A percentile compares a stretch with the other conserved stretches of the same genome.
Evolutionary conservation across 2,888 invertebrate species (phyloP).

Genomic region (Tipula vernalis): DNA sequence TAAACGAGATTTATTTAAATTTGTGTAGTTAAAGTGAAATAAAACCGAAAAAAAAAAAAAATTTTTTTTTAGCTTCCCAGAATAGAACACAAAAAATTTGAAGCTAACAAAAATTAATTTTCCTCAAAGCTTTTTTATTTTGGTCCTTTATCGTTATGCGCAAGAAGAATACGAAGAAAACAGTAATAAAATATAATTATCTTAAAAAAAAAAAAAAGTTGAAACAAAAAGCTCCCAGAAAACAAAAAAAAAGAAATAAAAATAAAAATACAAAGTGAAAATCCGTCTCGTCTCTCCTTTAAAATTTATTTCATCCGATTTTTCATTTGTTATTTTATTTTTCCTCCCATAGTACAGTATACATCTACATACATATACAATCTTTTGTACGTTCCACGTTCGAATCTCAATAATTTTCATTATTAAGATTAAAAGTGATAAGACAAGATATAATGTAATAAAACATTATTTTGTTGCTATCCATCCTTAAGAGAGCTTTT

Average conservation of each 20-base stretch:
- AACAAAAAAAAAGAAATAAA: not conserved
- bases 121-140: not conserved
- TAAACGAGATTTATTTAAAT: not conserved
- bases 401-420: not conserved
- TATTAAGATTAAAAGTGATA: not conserved
- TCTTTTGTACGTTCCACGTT: not conserved
- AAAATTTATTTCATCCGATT: not conserved
- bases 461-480: not conserved
- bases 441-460: not conserved
- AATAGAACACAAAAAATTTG: not conserved
- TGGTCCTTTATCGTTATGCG: not conserved
- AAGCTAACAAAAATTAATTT: not conserved
- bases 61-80: not conserved
- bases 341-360: not conserved
- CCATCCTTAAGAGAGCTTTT: not conserved
- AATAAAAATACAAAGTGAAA: not conserved
- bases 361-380: no score
- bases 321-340: not conserved
- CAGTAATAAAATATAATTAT: not conserved
- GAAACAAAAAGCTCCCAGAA: not conserved
- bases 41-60: no score
- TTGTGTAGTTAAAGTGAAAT: not conserved
- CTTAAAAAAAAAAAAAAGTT: not conserved
- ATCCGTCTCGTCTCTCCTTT: not conserved
- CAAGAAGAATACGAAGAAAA: not conserved